Base-by-base conservation (phyloP, 2,113 vertebrate species). In the Lutjanus erythropterus region DNA sequence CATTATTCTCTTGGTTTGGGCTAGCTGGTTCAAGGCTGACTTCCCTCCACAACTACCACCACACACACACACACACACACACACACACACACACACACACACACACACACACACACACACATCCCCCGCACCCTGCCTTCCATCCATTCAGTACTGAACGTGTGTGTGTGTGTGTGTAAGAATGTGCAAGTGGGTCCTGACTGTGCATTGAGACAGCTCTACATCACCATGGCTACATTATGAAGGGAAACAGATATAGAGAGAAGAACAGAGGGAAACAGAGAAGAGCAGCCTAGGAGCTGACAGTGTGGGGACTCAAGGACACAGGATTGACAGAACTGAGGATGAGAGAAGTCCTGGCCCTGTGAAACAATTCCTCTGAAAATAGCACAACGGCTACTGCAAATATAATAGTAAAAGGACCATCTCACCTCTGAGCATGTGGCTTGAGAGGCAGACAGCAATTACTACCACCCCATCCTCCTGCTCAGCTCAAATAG, bases 191-290 rank as follows among this genome's bases (percentile, higher is more conserved):
- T 71, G 11, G 79, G 29, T 50, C 81, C 42, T 75, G n/a, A n/a
- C n/a, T n/a, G 42, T 70, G 78, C 46, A 67, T 21, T 25, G 76
- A 84, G 56, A 80, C 68, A 70, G 71, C 75, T 70, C 77, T 44
- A 35, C 53, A 86, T 93, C 85, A 84, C 89, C 89, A 85, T 91
- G 84, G 71, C 80, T 86, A 91, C 84, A 65, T 86, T 41, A 75
- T 67, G 71, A 72, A 71, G 44, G 80, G 70, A 75, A 85, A 73
- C 44, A 47, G 52, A 80, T 44, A 37, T 11, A 21, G 66, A 56
- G 23, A 70, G 53, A 61, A 56, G 11, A 76, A 74, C 21, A 69
- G 66, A 71, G 41, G 2, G 1, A 56, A 41, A 55, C 31, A 58
- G 16, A 37, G 58, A 55, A 56, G n/a, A 78, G 3, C 18, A 61